A percentile compares a stretch with the other conserved stretches of the same genome.
phyloP scores from a whole-genome alignment of 2,888 invertebrate species.

The Tetragonisca angustula region DNA sequence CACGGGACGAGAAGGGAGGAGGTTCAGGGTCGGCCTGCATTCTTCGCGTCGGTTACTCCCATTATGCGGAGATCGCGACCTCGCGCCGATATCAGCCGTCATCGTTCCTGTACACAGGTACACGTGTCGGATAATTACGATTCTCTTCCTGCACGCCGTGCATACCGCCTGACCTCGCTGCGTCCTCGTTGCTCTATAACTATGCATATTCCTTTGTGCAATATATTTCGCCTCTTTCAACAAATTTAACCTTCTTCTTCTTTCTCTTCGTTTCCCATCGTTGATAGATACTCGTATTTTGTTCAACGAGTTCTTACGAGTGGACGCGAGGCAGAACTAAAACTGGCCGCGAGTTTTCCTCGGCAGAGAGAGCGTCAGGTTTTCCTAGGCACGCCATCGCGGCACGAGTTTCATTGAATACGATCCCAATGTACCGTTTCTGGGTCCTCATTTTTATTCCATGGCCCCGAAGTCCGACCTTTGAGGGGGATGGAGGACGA shows the following conservation, averaged over 20 bases:
- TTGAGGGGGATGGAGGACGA: slow-evolving; percentile 65
- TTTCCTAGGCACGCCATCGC: slow-evolving; percentile 57
- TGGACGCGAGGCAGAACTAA: not conserved
- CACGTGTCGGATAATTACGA: slow-evolving; percentile 61
- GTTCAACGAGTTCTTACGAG: not conserved
- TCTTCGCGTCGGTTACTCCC: slow-evolving; percentile 71
- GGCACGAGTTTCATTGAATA: slow-evolving; percentile 72
- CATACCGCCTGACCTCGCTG: slow-evolving; percentile 45
- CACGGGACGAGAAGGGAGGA: slow-evolving; percentile 54
- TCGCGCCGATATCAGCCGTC: slow-evolving; percentile 64
- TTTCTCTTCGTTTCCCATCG: not conserved
- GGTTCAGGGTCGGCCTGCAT: slow-evolving; percentile 75
- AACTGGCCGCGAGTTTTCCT: too few species aligned
- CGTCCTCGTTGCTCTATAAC: slow-evolving; percentile 14
- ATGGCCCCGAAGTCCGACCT: slow-evolving; percentile 60
- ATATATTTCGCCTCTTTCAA: not conserved
- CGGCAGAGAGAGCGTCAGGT: slow-evolving; percentile 61
- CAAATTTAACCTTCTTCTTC: not conserved
- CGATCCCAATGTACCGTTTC: slow-evolving; percentile 71
- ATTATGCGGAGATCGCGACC: slow-evolving; percentile 70
- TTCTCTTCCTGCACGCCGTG: slow-evolving; percentile 58
- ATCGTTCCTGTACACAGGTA: slow-evolving; percentile 61
- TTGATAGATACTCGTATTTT: not conserved
- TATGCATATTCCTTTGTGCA: slow-evolving; percentile 15
- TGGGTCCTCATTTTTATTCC: slow-evolving; percentile 70